These are phyloP conservation scores for Colletes gigas DNA, from an alignment of 1,140 invertebrate species.

Conservation along the genomic window DNA sequence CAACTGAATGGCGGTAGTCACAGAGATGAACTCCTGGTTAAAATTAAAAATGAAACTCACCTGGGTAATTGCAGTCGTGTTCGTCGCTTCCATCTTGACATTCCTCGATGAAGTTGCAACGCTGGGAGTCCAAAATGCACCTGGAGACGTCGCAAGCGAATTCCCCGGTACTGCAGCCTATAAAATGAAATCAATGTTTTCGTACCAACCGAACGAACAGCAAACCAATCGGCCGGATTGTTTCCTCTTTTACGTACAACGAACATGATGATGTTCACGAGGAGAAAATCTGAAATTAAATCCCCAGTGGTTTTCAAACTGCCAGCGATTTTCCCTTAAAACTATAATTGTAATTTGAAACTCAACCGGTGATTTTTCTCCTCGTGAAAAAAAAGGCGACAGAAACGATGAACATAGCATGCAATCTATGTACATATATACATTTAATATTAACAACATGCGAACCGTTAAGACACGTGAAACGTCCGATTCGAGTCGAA, in stretches of 20 bases:
- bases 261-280: background rate
- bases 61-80: constrained; percentile 79
- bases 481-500: background rate
- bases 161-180: constrained; percentile 75
- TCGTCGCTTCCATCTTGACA: constrained; percentile 85
- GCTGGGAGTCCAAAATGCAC: constrained; percentile 76
- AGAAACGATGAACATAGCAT: background rate
- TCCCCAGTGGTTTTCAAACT: too few species aligned
- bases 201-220: too few species aligned
- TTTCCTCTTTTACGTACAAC: background rate
- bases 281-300: too few species aligned
- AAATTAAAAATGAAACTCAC: constrained; percentile 74
- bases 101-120: constrained; percentile 83
- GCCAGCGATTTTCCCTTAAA: too few species aligned
- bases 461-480: background rate
- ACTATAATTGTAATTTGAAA: too few species aligned
- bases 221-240: too few species aligned
- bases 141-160: constrained; percentile 77
- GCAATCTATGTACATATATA: constrained; percentile 8
- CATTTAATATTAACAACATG: background rate
- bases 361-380: too few species aligned
- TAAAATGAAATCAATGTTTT: constrained; percentile 35
- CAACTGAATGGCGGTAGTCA: too few species aligned
- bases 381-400: too few species aligned
- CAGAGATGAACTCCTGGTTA: too few species aligned